Evolutionary conservation across 1,140 invertebrate species (phyloP).

Genomic region (Oscheius sp.): DNA sequence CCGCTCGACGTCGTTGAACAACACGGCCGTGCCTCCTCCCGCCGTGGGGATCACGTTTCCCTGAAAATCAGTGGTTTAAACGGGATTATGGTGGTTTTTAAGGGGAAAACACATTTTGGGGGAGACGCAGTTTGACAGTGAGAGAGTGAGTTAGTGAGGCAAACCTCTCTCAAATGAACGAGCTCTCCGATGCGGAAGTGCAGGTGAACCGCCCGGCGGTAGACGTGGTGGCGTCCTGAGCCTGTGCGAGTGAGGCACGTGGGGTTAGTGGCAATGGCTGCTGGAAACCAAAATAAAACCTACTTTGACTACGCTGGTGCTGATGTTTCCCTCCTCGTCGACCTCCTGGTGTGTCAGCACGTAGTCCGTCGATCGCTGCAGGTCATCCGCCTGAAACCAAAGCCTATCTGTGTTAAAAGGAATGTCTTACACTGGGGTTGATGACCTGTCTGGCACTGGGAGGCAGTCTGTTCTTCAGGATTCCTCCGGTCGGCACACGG

Average conservation of each 20-base stretch:
- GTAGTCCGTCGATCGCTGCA: constrained; percentile 80
- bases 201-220: too few species aligned
- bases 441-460: constrained; percentile 14
- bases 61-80: constrained; percentile 65
- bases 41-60: constrained; percentile 86
- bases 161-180: not conserved
- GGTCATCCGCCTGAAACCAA: constrained; percentile 71
- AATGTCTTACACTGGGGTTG: constrained; percentile 18
- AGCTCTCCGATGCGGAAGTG: not conserved
- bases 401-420: not conserved
- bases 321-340: constrained; percentile 83
- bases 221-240: too few species aligned
- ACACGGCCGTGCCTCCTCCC: constrained; percentile 86
- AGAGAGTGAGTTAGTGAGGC: not conserved
- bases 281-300: not conserved
- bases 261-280: not conserved
- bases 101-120: not conserved
- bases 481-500: constrained; percentile 58
- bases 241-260: too few species aligned
- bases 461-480: constrained; percentile 18
- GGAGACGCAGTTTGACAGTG: not conserved
- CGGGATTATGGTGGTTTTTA: too few species aligned
- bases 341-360: constrained; percentile 84
- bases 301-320: constrained; percentile 87
- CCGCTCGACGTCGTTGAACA: constrained; percentile 90